A percentile compares a stretch with the other conserved stretches of the same genome.
These are phyloP conservation scores for Oryzaephilus surinamensis DNA, from an alignment of 1,140 invertebrate species.

Conservation along the genomic window DNA sequence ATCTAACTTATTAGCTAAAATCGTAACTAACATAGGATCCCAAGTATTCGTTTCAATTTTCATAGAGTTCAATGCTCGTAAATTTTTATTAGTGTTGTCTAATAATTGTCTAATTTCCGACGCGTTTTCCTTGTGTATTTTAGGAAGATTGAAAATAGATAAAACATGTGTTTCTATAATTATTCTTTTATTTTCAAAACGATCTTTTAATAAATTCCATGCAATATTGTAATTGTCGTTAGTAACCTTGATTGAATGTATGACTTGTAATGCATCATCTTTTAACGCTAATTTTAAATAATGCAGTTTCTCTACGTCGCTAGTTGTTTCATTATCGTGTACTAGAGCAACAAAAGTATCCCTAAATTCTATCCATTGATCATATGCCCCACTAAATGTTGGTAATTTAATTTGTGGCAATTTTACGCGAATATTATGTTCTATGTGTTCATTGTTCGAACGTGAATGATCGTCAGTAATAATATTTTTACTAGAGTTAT, in stretches of 20 bases:
- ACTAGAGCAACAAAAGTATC: slow-evolving; percentile 23
- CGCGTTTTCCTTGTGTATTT: slow-evolving; percentile 15
- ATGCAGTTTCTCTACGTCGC: slow-evolving; percentile 22
- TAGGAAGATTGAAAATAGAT: slow-evolving; percentile 19
- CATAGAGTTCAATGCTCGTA: slow-evolving; percentile 24
- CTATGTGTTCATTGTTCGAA: neutral
- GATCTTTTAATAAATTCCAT: slow-evolving; percentile 25
- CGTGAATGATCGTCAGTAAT: no score
- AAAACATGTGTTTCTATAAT: slow-evolving; percentile 27
- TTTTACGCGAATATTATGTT: neutral
- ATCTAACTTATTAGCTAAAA: neutral
- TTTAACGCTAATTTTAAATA: slow-evolving; percentile 22
- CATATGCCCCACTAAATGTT: slow-evolving; percentile 19
- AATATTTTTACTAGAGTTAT: no score
- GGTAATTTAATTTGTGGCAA: slow-evolving; percentile 12
- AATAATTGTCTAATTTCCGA: slow-evolving; percentile 22
- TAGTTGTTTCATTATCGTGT: slow-evolving; percentile 13
- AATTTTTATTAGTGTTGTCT: no score
- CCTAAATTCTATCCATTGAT: slow-evolving; percentile 24
- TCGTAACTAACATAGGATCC: slow-evolving; percentile 1
- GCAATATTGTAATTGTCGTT: slow-evolving; percentile 27
- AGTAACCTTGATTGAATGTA: slow-evolving; percentile 23
- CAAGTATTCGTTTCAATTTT: slow-evolving; percentile 18
- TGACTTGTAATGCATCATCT: slow-evolving; percentile 21
- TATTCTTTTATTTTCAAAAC: slow-evolving; percentile 29